Base-by-base conservation (phyloP, 2,113 vertebrate species). In the Notothenia coriiceps region DNA sequence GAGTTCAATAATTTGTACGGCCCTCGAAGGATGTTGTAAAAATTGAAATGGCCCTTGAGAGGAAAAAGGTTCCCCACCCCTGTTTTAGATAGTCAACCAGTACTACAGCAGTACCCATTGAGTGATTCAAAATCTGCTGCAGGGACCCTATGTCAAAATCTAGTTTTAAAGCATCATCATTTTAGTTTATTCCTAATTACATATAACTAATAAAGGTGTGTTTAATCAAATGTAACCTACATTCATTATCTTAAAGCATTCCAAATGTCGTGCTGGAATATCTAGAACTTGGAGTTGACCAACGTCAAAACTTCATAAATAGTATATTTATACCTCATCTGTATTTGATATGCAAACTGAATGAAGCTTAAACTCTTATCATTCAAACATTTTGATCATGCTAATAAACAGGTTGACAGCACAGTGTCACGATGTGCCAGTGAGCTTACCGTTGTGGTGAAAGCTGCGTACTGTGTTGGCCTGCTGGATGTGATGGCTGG, bases 401-500 rank as follows among this genome's bases (percentile, higher is more conserved):
- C 7, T 46, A 44, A 2, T 66, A 40, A 61, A 70, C 3, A 60
- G 20, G 13, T 14, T 64, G 25, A 60, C 46, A 63, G 8, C 5
- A 43, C 61, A 44, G 3, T 14, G 43, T 70, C 33, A 57, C 20
- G 13, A 4, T 47, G 13, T 47, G 1, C 15, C 60, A 47, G 46
- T 22, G 33, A 60, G 35, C 92, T 87, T 86, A 96, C 95, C 95
- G 57, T 77, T 92, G 82, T 96, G 95, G 83, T 95, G 95, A 77
- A 95, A 96, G 89, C 94, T 94, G 79, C 95, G 94, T 47, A 96
- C 82, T 6, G 95, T 96, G 94, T 96, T 96, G 51, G 94, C 95
- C 71, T 92, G 86, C 89, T 95, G 90, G 51, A 95, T 92, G 70
- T 95, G 95, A 50, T 89, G 90, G 60, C 80, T 90, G 43, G 95